phyloP scores from a whole-genome alignment of 2,797 vertebrate genomes.

The Scyliorhinus canicula region DNA sequence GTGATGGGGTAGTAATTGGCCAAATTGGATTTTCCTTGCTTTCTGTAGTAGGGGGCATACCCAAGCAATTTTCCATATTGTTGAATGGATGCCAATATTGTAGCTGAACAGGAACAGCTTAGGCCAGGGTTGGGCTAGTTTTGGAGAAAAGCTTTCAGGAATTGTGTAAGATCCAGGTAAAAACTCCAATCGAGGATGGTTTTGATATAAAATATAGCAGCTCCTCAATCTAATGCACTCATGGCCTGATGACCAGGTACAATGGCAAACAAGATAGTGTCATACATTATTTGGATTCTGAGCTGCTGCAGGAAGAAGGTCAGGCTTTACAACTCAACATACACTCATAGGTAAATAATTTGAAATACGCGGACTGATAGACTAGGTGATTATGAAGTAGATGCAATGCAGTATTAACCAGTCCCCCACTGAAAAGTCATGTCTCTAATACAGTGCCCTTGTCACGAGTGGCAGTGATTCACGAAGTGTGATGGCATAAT shows the following conservation, averaged over 20 bases:
- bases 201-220: background rate
- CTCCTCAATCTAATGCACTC: background rate
- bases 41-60: background rate
- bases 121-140: background rate
- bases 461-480: background rate
- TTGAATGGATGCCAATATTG: background rate
- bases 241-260: background rate
- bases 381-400: slow-evolving; percentile 12
- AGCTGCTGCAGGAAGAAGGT: background rate
- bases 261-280: background rate
- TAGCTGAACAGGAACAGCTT: background rate
- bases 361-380: background rate
- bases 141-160: background rate
- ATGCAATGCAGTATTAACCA: background rate
- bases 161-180: background rate
- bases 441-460: background rate
- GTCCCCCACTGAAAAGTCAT: background rate
- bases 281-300: background rate
- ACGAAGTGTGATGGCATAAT: slow-evolving; percentile 1
- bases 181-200: background rate
- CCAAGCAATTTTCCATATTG: background rate
- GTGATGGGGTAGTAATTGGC: background rate
- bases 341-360: background rate
- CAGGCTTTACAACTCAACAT: background rate
- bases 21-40: background rate